Conservation (phyloP, 2,113 vertebrate species). For the Pteronura brasiliensis region DNA sequence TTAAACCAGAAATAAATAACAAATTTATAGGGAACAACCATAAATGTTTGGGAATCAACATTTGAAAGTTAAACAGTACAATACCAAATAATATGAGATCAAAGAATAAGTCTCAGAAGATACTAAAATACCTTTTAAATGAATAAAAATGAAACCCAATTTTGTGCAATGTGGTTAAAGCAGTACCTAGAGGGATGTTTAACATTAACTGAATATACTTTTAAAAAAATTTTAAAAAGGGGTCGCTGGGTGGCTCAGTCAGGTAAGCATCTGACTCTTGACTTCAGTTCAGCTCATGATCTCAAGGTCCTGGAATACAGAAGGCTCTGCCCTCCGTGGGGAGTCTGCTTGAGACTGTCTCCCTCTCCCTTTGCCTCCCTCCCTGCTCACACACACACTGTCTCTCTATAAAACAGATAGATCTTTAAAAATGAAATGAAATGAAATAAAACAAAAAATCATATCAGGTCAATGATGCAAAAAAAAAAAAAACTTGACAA, state of each 20-base stretch:
- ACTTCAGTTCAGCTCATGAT: not conserved
- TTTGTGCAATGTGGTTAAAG: not conserved
- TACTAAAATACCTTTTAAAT: not conserved
- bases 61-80: not conserved
- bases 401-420: not conserved
- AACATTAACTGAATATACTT: not conserved
- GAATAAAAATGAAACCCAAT: not conserved
- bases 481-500: not conserved
- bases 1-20: not conserved
- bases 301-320: not conserved
- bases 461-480: not conserved
- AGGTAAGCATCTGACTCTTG: not conserved
- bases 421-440: not conserved
- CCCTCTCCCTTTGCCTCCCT: not conserved
- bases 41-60: not conserved
- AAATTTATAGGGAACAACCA: not conserved
- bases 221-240: not conserved
- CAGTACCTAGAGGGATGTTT: not conserved
- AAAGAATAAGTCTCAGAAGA: not conserved
- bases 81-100: not conserved
- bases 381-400: not conserved
- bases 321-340: not conserved
- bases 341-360: not conserved
- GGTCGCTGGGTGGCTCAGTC: not conserved
- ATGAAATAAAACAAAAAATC: not conserved